Evolutionary conservation across 2,888 invertebrate genomes (phyloP).

Genomic region (Agrilus biguttatus): DNA sequence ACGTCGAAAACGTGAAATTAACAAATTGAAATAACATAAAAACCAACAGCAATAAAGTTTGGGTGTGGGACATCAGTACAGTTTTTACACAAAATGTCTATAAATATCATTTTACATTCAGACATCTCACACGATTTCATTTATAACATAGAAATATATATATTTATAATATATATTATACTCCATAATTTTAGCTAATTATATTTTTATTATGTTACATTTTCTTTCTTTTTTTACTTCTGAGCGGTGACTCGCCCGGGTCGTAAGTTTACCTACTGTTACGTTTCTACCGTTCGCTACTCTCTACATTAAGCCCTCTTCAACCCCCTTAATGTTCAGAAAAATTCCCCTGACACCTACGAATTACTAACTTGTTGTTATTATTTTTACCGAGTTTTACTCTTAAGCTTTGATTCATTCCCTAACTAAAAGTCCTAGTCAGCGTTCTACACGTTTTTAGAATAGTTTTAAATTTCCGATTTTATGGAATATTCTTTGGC

Average conservation of each 20-base stretch:
- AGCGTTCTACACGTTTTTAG: too few relatives aligned
- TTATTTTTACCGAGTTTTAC: too few relatives aligned
- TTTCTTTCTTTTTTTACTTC: slow-evolving; percentile 26
- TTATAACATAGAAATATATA: too few relatives aligned
- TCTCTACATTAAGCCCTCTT: slow-evolving; percentile 7
- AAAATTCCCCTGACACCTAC: slow-evolving; percentile 2
- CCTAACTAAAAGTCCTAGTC: too few relatives aligned
- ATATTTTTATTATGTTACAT: slow-evolving; percentile 15
- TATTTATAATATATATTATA: too few relatives aligned
- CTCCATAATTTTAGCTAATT: slow-evolving; percentile 20
- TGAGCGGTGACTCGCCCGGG: slow-evolving; percentile 33
- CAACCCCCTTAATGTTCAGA: slow-evolving; percentile 6
- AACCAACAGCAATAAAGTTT: too few relatives aligned
- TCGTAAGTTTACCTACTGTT: slow-evolving; percentile 28
- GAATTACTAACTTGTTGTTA: neutral
- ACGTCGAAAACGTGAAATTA: slow-evolving; percentile 4
- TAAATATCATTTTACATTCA: slow-evolving; percentile 16
- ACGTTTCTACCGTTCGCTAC: slow-evolving; percentile 12
- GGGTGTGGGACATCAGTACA: too few relatives aligned
- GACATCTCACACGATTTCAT: slow-evolving; percentile 23
- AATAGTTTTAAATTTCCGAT: too few relatives aligned
- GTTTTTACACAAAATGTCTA: too few relatives aligned
- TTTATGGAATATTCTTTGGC: neutral
- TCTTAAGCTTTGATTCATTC: too few relatives aligned
- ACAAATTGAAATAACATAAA: too few relatives aligned